Percentiles rank a stretch among this genome's conserved stretches.
Evolutionary conservation across 2,888 invertebrate species (phyloP).

Genomic region (Epiblema foenella): DNA sequence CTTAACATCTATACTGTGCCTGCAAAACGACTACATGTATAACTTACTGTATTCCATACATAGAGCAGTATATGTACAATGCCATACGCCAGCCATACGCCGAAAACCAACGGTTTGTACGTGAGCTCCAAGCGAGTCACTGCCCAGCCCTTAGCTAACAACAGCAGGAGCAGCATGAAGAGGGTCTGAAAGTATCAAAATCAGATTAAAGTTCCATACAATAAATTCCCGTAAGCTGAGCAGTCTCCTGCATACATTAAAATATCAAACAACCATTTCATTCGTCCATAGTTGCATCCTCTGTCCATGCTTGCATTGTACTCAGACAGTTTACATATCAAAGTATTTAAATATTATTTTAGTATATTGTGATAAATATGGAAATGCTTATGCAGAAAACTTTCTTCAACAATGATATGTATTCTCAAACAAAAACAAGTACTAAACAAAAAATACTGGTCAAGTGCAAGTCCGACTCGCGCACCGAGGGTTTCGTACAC

Average conservation of each 20-base stretch:
- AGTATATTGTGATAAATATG: no score
- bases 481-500: no score
- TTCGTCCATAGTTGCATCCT: no score
- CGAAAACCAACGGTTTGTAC: constrained; percentile 92
- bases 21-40: not conserved
- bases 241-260: not conserved
- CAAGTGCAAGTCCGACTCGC: no score
- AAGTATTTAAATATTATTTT: no score
- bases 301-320: not conserved
- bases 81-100: constrained; percentile 96
- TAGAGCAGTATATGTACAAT: constrained; percentile 96
- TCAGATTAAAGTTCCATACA: not conserved
- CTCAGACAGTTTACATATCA: no score
- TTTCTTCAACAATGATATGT: not conserved
- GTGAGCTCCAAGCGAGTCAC: constrained; percentile 95
- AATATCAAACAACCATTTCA: no score
- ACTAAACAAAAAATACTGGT: no score
- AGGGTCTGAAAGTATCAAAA: constrained; percentile 87
- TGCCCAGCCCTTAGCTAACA: constrained; percentile 98
- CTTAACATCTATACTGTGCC: not conserved
- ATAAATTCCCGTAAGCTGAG: no score
- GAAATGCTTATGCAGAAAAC: not conserved
- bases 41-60: constrained; percentile 97
- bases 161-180: constrained; percentile 95
- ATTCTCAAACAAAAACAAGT: no score